phyloP scores from a whole-genome alignment of 2,888 invertebrate species.

The Hypselothyrea guttata region DNA sequence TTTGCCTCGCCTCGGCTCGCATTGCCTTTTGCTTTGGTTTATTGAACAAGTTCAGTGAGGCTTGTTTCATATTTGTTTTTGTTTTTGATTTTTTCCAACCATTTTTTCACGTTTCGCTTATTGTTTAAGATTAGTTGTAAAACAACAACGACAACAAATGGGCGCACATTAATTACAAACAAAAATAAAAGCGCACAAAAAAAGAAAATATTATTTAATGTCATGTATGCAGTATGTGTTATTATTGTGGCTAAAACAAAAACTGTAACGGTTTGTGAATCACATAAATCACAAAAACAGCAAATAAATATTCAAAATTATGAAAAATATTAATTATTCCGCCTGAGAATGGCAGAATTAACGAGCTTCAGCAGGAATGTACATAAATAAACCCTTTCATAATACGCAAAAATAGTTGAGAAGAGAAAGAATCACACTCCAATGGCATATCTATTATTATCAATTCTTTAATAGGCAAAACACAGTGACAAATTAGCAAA shows the following conservation, averaged over 20 bases:
- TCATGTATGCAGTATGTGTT: conserved; percentile 29
- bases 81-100: neutral
- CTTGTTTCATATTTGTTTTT: conserved; percentile 33
- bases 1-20: conserved; percentile 27
- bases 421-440: conserved; percentile 14
- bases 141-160: conserved; percentile 59
- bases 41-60: conserved; percentile 52
- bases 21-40: conserved; percentile 34
- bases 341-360: conserved; percentile 52
- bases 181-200: conserved; percentile 26
- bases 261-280: conserved; percentile 69
- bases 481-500: conserved; percentile 51
- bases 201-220: conserved; percentile 24
- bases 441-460: conserved; percentile 38
- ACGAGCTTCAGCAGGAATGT: conserved; percentile 29
- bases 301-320: conserved; percentile 49
- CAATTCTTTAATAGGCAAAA: conserved; percentile 21
- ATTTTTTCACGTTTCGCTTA: conserved; percentile 18
- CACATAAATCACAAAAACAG: conserved; percentile 58
- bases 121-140: conserved; percentile 45
- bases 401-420: conserved; percentile 10
- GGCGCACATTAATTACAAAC: conserved; percentile 62
- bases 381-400: conserved; percentile 29
- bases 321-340: conserved; percentile 39
- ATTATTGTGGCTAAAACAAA: conserved; percentile 47